Percentiles rank a stretch among this genome's conserved stretches.
phyloP scores from a whole-genome alignment of 1,140 invertebrate species.

The Arctopsyche grandis region DNA sequence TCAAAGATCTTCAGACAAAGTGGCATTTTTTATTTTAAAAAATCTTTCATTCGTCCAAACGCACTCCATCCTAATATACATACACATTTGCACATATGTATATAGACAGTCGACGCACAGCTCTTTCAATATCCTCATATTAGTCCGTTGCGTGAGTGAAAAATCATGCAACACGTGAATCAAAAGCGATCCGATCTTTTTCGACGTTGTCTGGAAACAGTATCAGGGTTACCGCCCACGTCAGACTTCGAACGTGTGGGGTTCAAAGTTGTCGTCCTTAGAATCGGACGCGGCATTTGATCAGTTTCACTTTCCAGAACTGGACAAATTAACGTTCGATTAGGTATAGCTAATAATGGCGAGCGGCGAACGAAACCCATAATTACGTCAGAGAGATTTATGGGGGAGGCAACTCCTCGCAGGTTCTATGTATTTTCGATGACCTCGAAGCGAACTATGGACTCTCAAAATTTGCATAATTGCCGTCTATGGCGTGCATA shows the following conservation, averaged over 20 bases:
- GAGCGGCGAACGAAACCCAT: not conserved
- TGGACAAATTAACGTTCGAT: conserved; percentile 15
- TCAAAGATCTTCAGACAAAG: too few relatives aligned
- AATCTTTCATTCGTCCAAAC: too few relatives aligned
- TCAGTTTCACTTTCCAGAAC: conserved; percentile 10
- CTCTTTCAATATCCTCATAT: too few relatives aligned
- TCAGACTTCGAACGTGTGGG: not conserved
- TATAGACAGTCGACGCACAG: too few relatives aligned
- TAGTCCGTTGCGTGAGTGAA: too few relatives aligned
- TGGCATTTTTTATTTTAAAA: too few relatives aligned
- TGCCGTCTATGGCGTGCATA: not conserved
- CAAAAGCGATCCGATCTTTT: too few relatives aligned
- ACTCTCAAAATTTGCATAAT: conserved; percentile 13
- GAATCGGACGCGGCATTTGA: conserved; percentile 20
- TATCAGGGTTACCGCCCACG: not conserved
- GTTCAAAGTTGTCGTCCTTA: conserved; percentile 28
- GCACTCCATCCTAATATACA: too few relatives aligned
- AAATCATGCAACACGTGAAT: too few relatives aligned
- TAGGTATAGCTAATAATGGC: conserved; percentile 1
- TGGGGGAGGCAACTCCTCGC: not conserved
- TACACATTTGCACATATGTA: too few relatives aligned
- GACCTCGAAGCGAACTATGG: not conserved
- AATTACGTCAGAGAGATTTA: conserved; percentile 1
- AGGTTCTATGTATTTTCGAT: not conserved
- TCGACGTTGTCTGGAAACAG: too few relatives aligned